Conservation (phyloP, 2,888 invertebrate species). For the Lithophane socia region DNA sequence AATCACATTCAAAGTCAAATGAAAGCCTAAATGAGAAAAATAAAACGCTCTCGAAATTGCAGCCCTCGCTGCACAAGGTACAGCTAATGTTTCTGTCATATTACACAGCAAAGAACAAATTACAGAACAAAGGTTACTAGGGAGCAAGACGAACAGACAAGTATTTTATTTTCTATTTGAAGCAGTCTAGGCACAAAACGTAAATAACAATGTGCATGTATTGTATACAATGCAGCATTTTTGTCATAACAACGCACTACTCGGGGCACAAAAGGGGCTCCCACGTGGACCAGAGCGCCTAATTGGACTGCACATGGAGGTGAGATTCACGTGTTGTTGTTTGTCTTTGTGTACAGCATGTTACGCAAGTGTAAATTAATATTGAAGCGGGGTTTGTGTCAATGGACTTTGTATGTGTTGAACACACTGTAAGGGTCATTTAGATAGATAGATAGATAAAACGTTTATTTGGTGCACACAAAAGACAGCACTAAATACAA, state of each 20-base stretch:
- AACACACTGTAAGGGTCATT: not conserved
- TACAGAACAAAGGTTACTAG: constrained; percentile 37
- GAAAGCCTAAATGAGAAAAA: not conserved
- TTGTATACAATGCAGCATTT: constrained; percentile 58
- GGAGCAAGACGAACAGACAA: constrained; percentile 30
- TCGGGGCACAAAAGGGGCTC: constrained; percentile 63
- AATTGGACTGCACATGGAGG: constrained; percentile 67
- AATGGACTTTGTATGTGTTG: constrained; percentile 18
- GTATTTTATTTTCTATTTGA: constrained; percentile 57
- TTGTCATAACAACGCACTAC: constrained; percentile 66
- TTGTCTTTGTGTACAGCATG: constrained; percentile 48
- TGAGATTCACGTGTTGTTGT: constrained; percentile 45
- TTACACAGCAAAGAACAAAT: constrained; percentile 32
- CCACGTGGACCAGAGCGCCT: constrained; percentile 61
- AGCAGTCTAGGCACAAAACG: constrained; percentile 53
- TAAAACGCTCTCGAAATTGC: constrained; percentile 5
- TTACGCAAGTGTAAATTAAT: constrained; percentile 54
- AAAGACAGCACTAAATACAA: too few relatives aligned
- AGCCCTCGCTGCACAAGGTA: not conserved
- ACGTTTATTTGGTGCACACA: too few relatives aligned
- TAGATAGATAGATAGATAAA: too few relatives aligned
- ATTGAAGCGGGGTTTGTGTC: constrained; percentile 16
- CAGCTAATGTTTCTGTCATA: constrained; percentile 30
- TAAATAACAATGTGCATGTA: constrained; percentile 57
- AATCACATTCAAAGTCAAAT: not conserved